These are phyloP conservation scores for Clusia tigrina DNA, from an alignment of 2,888 invertebrate species.

Conservation along the genomic window DNA sequence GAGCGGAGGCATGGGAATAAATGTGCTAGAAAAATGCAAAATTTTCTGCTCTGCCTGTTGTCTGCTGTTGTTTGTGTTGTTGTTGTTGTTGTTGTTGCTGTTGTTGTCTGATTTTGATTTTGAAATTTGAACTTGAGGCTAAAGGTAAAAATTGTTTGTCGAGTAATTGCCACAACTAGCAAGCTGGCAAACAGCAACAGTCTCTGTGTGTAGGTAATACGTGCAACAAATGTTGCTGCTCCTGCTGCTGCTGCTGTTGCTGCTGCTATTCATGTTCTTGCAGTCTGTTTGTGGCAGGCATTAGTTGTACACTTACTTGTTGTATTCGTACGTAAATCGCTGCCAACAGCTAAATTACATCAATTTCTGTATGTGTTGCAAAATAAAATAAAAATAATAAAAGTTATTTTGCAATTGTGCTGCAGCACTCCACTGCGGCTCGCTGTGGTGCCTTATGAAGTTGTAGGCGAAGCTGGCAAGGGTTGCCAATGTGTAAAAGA, in stretches of 20 bases:
- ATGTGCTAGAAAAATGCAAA: background rate
- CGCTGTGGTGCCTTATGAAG: constrained; percentile 7
- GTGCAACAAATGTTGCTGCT: background rate
- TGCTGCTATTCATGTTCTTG: background rate
- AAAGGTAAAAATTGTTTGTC: constrained; percentile 64
- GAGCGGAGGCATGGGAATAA: constrained; percentile 13
- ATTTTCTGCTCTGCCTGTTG: too few species aligned
- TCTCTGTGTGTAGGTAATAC: constrained; percentile 2
- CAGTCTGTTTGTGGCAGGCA: background rate
- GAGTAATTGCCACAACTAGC: constrained; percentile 61
- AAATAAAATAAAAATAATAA: background rate
- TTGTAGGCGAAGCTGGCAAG: background rate
- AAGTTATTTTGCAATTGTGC: constrained; percentile 5
- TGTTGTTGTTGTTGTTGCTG: constrained; percentile 27
- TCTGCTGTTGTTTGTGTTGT: background rate
- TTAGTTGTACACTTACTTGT: too few species aligned
- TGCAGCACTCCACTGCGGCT: background rate
- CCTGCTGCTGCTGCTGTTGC: background rate
- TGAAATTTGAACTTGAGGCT: constrained; percentile 64
- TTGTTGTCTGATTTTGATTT: constrained; percentile 52
- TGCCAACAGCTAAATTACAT: constrained; percentile 26
- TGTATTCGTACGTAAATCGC: too few species aligned
- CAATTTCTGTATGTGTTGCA: background rate
- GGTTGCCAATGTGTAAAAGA: background rate
- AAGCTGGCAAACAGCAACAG: constrained; percentile 16